Evolutionary conservation across 2,888 invertebrate species (phyloP).

Genomic region (Leptopilina drosophilae): DNA sequence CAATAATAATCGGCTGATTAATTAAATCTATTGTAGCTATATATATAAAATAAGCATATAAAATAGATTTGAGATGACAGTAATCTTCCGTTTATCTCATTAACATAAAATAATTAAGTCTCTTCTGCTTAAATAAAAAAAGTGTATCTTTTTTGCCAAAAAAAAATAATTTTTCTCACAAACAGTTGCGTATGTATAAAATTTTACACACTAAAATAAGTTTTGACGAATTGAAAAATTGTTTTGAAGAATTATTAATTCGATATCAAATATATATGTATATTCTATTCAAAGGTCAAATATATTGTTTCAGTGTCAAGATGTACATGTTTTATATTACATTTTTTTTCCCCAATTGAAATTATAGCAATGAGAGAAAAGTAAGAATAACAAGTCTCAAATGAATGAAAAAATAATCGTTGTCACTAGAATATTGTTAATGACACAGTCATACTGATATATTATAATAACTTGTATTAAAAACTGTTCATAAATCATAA

Average conservation of each 20-base stretch:
- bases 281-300: too few relatives aligned
- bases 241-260: too few relatives aligned
- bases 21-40: not conserved
- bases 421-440: not conserved
- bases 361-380: not conserved
- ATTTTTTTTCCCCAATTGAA: not conserved
- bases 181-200: too few relatives aligned
- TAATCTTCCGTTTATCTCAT: not conserved
- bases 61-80: not conserved
- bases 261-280: too few relatives aligned
- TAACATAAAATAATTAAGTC: not conserved
- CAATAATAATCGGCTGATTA: not conserved
- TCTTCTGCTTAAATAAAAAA: too few relatives aligned
- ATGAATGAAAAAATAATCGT: not conserved
- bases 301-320: not conserved
- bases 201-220: too few relatives aligned
- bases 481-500: not conserved
- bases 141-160: too few relatives aligned
- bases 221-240: too few relatives aligned
- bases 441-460: not conserved
- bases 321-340: not conserved
- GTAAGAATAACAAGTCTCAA: not conserved
- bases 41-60: not conserved
- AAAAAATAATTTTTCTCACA: too few relatives aligned
- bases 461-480: not conserved